phyloP scores from a whole-genome alignment of 1,140 invertebrate species.

The Heliothis virescens region DNA sequence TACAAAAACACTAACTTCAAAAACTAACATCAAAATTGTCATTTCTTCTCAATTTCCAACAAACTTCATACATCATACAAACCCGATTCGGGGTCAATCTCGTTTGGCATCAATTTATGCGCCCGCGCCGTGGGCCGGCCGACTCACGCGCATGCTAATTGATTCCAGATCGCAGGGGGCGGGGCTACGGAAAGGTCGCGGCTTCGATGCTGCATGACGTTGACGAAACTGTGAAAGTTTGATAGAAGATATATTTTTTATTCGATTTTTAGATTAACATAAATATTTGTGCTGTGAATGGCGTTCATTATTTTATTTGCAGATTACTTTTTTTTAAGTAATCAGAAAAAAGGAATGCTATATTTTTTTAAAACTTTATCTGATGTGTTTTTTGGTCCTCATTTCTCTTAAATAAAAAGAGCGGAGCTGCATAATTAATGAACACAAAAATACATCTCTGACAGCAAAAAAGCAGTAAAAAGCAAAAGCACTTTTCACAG shows the following conservation, averaged over 20 bases:
- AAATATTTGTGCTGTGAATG: no score
- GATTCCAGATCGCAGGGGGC: constrained; percentile 68
- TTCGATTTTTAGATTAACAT: no score
- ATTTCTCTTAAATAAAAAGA: no score
- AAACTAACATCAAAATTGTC: no score
- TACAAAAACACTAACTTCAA: no score
- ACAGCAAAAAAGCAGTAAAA: no score
- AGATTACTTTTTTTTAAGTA: no score
- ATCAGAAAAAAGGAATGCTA: no score
- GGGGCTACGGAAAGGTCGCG: constrained; percentile 68
- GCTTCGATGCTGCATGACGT: constrained; percentile 55
- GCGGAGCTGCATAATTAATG: neutral
- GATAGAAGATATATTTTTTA: no score
- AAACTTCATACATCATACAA: constrained; percentile 40
- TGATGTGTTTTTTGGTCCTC: no score
- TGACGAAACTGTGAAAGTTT: constrained; percentile 40
- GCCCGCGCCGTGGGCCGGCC: constrained; percentile 63
- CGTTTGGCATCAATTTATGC: constrained; percentile 55
- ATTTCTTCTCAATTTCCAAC: neutral
- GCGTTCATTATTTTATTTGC: no score
- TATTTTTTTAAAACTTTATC: no score
- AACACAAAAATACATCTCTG: neutral
- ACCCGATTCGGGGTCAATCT: constrained; percentile 43
- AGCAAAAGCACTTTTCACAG: neutral
- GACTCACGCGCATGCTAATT: constrained; percentile 73